Conservation (phyloP, 2,888 invertebrate species). For the Busseola fusca region DNA sequence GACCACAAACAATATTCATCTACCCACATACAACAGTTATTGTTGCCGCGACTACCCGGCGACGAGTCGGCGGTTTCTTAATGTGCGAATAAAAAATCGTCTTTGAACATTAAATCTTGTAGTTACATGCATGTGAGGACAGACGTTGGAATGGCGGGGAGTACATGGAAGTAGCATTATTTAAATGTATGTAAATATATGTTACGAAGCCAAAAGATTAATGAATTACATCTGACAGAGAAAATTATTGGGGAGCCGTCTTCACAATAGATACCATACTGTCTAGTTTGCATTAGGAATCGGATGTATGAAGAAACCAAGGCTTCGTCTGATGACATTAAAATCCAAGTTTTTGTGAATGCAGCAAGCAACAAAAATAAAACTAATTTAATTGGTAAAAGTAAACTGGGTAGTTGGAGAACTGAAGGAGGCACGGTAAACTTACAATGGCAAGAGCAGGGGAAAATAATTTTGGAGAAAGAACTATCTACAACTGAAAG, state of each 20-base stretch:
- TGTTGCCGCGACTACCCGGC: conserved; percentile 66
- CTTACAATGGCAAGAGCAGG: background rate
- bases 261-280: background rate
- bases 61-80: conserved; percentile 67
- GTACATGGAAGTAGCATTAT: conserved; percentile 58
- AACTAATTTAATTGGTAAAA: background rate
- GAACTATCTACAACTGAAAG: background rate
- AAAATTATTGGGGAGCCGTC: conserved; percentile 26
- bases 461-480: background rate
- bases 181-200: conserved; percentile 52
- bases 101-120: conserved; percentile 59
- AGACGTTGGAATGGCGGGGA: conserved; percentile 34
- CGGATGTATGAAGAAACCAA: background rate
- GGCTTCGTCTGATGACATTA: background rate
- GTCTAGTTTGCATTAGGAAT: background rate
- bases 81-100: conserved; percentile 76
- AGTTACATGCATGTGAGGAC: conserved; percentile 55
- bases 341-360: background rate
- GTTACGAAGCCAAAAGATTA: conserved; percentile 42
- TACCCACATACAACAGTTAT: conserved; percentile 76
- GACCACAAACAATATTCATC: conserved; percentile 74
- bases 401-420: background rate
- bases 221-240: conserved; percentile 40
- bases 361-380: background rate
- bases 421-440: background rate